Evolutionary conservation across 2,113 vertebrate species (phyloP).

Genomic region (Potamarius usumacintae): DNA sequence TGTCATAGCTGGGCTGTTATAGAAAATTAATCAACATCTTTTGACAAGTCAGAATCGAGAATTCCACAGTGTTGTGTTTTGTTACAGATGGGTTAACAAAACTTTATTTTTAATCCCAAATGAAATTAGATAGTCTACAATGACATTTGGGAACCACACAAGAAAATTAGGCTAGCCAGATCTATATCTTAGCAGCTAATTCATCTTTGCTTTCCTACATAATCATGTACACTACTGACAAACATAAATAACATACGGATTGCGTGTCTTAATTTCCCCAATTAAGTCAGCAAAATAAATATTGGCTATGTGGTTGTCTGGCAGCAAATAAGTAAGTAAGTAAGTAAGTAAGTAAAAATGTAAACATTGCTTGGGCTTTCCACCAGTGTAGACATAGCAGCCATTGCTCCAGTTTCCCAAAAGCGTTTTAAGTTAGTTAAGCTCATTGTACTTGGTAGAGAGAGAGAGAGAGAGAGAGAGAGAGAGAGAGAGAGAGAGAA

Average conservation of each 20-base stretch:
- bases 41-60: too few species aligned
- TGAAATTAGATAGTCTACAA: neutral
- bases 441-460: neutral
- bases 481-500: too few species aligned
- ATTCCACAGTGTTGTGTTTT: neutral
- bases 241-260: neutral
- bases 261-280: neutral
- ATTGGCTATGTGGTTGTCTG: conserved; percentile 6
- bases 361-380: too few species aligned
- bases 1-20: neutral
- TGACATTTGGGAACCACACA: neutral
- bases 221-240: neutral
- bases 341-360: too few species aligned
- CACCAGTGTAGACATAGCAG: neutral
- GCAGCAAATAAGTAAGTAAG: too few species aligned
- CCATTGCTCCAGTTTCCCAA: neutral
- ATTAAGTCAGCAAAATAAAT: neutral
- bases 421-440: neutral
- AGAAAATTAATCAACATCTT: too few species aligned
- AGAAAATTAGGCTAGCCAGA: neutral
- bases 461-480: too few species aligned
- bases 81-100: neutral
- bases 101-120: neutral
- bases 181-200: too few species aligned
- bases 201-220: neutral